A percentile compares a stretch with the other conserved stretches of the same genome.
phyloP scores from a whole-genome alignment of 2,113 vertebrate genomes.

The Xyrauchen texanus region DNA sequence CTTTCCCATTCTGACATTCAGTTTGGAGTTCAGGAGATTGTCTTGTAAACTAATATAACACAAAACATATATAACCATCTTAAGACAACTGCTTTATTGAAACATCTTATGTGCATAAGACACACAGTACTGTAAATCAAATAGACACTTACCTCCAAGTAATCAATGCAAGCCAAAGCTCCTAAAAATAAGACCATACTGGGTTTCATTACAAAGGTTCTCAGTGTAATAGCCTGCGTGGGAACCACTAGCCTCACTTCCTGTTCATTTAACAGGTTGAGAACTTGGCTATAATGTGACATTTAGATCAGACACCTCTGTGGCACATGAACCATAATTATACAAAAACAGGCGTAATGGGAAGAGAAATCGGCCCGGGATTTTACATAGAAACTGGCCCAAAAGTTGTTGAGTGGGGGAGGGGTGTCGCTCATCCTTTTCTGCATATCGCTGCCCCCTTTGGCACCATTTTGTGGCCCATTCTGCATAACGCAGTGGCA shows the following conservation, averaged over 20 bases:
- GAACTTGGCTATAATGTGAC: slow-evolving; percentile 73
- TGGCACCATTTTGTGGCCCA: too few species aligned
- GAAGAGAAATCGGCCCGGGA: too few species aligned
- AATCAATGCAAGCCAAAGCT: slow-evolving; percentile 86
- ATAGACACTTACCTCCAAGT: slow-evolving; percentile 78
- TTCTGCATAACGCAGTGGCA: too few species aligned
- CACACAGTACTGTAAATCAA: too few species aligned
- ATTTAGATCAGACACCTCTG: background rate
- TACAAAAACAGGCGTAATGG: background rate
- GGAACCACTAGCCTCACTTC: slow-evolving; percentile 88
- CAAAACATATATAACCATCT: too few species aligned
- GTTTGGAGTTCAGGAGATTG: too few species aligned
- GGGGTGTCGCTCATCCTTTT: too few species aligned
- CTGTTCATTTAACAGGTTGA: slow-evolving; percentile 83
- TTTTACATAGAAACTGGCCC: background rate
- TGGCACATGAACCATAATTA: background rate
- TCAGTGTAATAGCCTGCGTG: slow-evolving; percentile 78
- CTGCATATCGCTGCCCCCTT: too few species aligned
- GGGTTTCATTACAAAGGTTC: slow-evolving; percentile 88
- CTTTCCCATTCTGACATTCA: too few species aligned
- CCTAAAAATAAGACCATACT: slow-evolving; percentile 84
- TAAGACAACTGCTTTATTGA: too few species aligned
- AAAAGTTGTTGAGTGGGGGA: background rate
- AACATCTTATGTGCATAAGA: too few species aligned
- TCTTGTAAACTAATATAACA: too few species aligned